Conservation (phyloP, 2,888 invertebrate genomes). For the Lasioglossum lativentre region DNA sequence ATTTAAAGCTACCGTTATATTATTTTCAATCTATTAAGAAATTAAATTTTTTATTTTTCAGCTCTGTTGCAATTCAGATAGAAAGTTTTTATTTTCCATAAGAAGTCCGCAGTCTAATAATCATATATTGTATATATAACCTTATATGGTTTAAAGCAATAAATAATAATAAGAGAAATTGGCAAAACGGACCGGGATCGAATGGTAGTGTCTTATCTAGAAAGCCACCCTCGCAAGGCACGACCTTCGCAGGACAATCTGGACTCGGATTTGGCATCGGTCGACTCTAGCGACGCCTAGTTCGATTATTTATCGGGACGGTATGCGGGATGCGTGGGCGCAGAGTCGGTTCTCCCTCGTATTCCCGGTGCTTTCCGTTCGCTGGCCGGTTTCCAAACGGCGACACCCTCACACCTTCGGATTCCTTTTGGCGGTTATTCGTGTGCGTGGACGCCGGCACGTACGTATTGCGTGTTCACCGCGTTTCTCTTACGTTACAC, state of each 20-base stretch:
- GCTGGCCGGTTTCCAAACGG: constrained; percentile 81
- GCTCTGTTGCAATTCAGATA: no score
- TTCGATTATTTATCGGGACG: constrained; percentile 84
- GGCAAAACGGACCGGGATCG: not conserved
- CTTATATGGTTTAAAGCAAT: no score
- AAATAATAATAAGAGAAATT: no score
- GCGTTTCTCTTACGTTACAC: constrained; percentile 43
- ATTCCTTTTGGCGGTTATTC: constrained; percentile 67
- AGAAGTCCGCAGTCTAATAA: no score
- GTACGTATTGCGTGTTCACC: constrained; percentile 38
- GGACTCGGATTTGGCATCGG: constrained; percentile 67
- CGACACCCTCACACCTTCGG: constrained; percentile 81
- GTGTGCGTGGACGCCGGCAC: constrained; percentile 64
- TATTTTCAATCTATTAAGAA: no score
- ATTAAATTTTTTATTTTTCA: no score
- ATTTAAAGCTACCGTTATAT: no score
- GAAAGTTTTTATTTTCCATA: no score
- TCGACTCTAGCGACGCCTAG: constrained; percentile 58
- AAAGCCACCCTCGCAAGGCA: not conserved
- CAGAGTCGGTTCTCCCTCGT: constrained; percentile 54
- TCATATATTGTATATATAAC: no score
- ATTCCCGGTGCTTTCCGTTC: constrained; percentile 63
- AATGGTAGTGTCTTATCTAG: not conserved
- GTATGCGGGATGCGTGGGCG: constrained; percentile 83
- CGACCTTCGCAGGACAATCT: constrained; percentile 64